These are phyloP conservation scores for Apantesis nais DNA, from an alignment of 2,888 invertebrate genomes.

Conservation along the genomic window DNA sequence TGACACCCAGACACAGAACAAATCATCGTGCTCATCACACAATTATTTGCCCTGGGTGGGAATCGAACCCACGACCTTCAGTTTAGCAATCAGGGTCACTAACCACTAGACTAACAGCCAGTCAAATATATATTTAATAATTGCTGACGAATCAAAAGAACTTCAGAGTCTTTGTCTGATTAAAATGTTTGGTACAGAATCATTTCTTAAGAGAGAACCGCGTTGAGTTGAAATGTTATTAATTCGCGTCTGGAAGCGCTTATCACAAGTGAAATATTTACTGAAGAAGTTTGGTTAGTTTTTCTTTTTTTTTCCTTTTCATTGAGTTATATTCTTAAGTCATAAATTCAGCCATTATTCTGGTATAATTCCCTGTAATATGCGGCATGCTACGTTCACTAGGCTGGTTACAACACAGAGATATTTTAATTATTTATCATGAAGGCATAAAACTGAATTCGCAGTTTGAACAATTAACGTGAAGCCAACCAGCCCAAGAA, in stretches of 20 bases:
- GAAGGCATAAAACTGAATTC: slow-evolving; percentile 5
- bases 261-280: not conserved
- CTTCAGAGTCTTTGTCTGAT: not conserved
- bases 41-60: too few relatives aligned
- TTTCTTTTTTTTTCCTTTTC: not conserved
- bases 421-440: slow-evolving; percentile 3
- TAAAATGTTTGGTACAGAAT: not conserved
- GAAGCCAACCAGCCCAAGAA: not conserved
- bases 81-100: too few relatives aligned
- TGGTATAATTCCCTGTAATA: not conserved
- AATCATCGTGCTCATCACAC: too few relatives aligned
- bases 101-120: too few relatives aligned
- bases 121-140: not conserved
- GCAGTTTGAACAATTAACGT: slow-evolving; percentile 9
- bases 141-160: not conserved
- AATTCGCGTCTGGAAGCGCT: not conserved
- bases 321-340: not conserved
- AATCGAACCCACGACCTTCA: too few relatives aligned
- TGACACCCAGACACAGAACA: too few relatives aligned
- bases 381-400: not conserved
- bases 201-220: not conserved
- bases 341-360: not conserved
- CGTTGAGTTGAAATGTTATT: not conserved
- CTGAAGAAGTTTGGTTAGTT: not conserved
- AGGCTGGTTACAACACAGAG: not conserved